Evolutionary conservation across 1,140 invertebrate genomes (phyloP).

Genomic region (Sarcophaga bullata): DNA sequence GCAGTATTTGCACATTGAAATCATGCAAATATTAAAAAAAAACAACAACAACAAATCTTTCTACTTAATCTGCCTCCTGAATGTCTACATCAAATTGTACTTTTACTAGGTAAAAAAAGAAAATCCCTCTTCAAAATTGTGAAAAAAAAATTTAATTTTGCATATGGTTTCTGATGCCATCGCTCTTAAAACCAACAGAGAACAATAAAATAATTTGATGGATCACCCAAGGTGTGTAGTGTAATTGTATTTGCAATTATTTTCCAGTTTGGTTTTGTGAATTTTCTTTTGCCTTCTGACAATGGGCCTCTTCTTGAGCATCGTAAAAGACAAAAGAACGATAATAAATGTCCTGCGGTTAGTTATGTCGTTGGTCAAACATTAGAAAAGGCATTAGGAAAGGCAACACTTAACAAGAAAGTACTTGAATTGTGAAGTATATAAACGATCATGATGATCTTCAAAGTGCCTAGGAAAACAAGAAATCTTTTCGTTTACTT

Average conservation of each 20-base stretch:
- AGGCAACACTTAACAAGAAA: not conserved
- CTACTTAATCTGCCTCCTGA: too few relatives aligned
- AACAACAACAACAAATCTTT: too few relatives aligned
- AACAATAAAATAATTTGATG: constrained; percentile 2
- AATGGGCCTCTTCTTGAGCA: not conserved
- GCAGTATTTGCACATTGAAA: too few relatives aligned
- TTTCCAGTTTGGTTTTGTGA: constrained; percentile 16
- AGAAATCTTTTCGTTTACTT: not conserved
- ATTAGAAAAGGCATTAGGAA: not conserved
- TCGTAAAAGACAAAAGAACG: not conserved
- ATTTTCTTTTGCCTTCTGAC: not conserved
- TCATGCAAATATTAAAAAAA: too few relatives aligned
- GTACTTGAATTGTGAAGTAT: constrained; percentile 13
- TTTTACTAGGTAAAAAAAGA: too few relatives aligned
- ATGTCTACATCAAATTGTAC: too few relatives aligned
- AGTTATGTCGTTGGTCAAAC: not conserved
- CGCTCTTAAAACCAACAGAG: too few relatives aligned
- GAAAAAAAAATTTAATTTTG: too few relatives aligned
- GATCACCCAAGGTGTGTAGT: constrained; percentile 3
- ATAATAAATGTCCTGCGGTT: constrained; percentile 24
- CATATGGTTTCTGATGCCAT: too few relatives aligned
- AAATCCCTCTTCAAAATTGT: too few relatives aligned
- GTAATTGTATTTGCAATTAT: not conserved
- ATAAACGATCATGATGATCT: not conserved
- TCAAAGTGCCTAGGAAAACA: constrained; percentile 5